Percentiles rank a stretch among this genome's conserved stretches.
Conservation (phyloP, 2,797 vertebrate genomes). For the Onychomys arenicola region DNA sequence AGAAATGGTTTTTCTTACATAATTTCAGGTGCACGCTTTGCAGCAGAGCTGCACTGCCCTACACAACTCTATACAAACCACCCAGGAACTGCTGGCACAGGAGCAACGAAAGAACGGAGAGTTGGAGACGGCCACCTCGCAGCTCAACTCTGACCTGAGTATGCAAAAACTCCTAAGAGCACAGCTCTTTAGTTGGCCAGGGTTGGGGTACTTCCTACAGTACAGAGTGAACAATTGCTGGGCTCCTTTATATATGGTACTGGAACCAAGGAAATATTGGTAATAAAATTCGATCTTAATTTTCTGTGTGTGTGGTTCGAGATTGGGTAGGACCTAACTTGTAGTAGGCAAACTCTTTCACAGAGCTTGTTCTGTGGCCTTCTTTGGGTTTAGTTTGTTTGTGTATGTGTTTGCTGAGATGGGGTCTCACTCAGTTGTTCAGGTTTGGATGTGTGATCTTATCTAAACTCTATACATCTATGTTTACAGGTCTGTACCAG, state of each 20-base stretch:
- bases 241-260: not conserved
- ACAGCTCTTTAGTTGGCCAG: not conserved
- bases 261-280: not conserved
- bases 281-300: slow-evolving; percentile 33
- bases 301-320: not conserved
- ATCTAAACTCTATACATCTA: not conserved
- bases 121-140: slow-evolving; percentile 76
- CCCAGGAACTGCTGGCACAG: slow-evolving; percentile 79
- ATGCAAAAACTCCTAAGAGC: slow-evolving; percentile 42
- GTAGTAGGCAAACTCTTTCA: not conserved
- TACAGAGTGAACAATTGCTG: not conserved
- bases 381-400: not conserved
- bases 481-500: not conserved
- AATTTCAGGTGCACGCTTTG: slow-evolving; percentile 86
- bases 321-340: not conserved
- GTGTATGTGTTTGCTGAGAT: not conserved
- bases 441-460: not conserved
- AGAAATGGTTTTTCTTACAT: slow-evolving; percentile 62
- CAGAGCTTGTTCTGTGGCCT: not conserved
- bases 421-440: not conserved
- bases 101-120: slow-evolving; percentile 80
- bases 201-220: not conserved
- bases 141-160: slow-evolving; percentile 84
- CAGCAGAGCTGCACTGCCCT: slow-evolving; percentile 85
- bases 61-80: slow-evolving; percentile 77